Evolutionary conservation across 2,113 vertebrate species (phyloP), one percentile per base, ranked within the genome.

Genomic region (Strix uralensis): DNA sequence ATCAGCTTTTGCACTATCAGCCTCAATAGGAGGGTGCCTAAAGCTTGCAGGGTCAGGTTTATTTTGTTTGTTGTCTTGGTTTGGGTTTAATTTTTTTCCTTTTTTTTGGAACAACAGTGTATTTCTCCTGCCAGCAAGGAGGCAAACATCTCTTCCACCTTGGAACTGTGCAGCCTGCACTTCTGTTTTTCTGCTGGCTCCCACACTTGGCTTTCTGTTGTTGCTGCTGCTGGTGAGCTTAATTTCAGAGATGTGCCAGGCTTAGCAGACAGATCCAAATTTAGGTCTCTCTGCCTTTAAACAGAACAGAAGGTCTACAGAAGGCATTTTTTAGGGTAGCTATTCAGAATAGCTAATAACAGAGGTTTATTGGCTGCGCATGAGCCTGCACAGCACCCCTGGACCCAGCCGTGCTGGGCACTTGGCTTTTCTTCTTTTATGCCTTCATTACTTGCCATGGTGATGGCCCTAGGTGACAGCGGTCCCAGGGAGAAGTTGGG

Each of bases 141-240:
- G 52, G 22, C 51, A 95, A 71, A 79, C 66, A 57, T 54, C 51
- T 95, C 54, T 91, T 82, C 81, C 6, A 69, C 86, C 86, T 86
- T 87, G 81, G 62, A 91, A 92, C 79, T 55, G 29, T 73, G 32
- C 78, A 90, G 55, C 49, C 63, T 63, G 62, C 70, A 3, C 72
- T 90, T 92, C 65, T 70, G 42, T 57, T 46, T 81, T 95, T 44
- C 63, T 74, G 11, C 59, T 92, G 94, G 69, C 90, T 95, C 67
- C 72, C 40, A 42, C 15, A 14, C 78, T 95, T 89, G 74, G 70
- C 52, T 95, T 86, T 88, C 74, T 88, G 58, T 61, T 92, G 74
- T 49, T 94, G 61, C 88, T 93, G 63, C 66, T 95, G 65, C 27
- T 90, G 78, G 8, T 90, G 85, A 96, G 72, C n/a, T 88, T 94